Conservation (phyloP, 2,113 vertebrate species). For the Smithornis capensis region DNA sequence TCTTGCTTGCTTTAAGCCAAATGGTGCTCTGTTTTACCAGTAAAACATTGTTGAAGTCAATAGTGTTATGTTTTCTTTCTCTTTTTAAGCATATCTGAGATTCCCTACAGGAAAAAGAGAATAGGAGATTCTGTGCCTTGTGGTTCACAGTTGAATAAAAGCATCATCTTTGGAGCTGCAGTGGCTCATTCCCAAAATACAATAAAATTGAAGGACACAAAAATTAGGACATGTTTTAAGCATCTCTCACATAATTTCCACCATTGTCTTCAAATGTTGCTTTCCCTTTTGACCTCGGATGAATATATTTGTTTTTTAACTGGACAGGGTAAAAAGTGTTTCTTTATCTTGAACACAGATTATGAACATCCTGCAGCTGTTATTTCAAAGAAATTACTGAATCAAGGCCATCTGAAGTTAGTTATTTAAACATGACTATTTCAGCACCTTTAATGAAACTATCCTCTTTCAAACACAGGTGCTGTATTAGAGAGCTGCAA, state of each 20-base stretch:
- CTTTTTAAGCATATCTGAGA: neutral
- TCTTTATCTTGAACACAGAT: neutral
- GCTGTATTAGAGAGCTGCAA: neutral
- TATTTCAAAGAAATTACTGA: neutral
- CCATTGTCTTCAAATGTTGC: neutral
- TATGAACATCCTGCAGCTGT: neutral
- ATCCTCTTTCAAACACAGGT: fast-evolving
- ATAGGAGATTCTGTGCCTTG: neutral
- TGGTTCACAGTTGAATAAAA: neutral
- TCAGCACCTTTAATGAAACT: neutral
- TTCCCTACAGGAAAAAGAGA: neutral
- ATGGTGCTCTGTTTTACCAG: neutral
- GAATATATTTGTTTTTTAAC: neutral
- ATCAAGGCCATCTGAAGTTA: neutral
- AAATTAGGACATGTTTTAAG: neutral
- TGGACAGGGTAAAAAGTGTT: neutral
- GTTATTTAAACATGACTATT: neutral
- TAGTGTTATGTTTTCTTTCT: neutral
- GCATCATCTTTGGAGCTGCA: neutral
- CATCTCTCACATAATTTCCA: neutral
- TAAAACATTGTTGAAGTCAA: neutral
- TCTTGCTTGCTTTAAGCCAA: neutral
- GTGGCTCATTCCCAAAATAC: neutral
- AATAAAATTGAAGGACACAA: neutral
- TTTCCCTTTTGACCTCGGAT: neutral